These are phyloP conservation scores for Capra hircus DNA, from an alignment of 2,113 vertebrate species.

Conservation along the genomic window DNA sequence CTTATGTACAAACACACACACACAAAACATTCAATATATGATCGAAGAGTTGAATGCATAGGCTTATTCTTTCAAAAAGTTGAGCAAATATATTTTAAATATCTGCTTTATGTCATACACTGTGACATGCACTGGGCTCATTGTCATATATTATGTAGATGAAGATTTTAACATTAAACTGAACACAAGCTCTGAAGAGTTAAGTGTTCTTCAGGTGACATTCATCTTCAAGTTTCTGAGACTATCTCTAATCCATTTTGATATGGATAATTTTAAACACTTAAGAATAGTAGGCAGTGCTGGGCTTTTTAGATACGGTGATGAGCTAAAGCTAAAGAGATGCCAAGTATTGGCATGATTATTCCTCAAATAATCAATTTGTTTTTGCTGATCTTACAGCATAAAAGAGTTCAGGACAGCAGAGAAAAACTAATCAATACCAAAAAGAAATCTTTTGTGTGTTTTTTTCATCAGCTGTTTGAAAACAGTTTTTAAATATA, in stretches of 20 bases:
- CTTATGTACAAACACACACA: neutral
- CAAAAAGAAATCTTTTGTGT: neutral
- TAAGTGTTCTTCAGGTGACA: neutral
- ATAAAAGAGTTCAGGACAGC: neutral
- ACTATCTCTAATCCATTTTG: neutral
- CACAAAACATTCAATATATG: neutral
- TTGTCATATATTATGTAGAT: neutral
- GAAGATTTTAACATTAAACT: neutral
- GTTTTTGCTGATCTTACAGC: neutral
- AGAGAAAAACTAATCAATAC: slow-evolving; percentile 24
- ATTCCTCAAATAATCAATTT: slow-evolving; percentile 19
- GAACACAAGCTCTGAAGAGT: neutral
- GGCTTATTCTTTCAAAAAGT: neutral
- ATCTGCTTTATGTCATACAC: neutral
- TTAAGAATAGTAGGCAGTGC: neutral
- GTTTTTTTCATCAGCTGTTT: neutral
- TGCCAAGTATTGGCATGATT: neutral
- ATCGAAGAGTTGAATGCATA: neutral
- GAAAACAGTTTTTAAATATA: neutral
- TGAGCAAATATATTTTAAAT: neutral
- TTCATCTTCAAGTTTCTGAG: neutral
- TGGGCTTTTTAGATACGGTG: neutral
- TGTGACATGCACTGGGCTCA: neutral
- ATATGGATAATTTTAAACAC: neutral
- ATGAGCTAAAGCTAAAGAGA: neutral